Conservation (phyloP, 2,113 vertebrate genomes). For the Ammospiza caudacuta region DNA sequence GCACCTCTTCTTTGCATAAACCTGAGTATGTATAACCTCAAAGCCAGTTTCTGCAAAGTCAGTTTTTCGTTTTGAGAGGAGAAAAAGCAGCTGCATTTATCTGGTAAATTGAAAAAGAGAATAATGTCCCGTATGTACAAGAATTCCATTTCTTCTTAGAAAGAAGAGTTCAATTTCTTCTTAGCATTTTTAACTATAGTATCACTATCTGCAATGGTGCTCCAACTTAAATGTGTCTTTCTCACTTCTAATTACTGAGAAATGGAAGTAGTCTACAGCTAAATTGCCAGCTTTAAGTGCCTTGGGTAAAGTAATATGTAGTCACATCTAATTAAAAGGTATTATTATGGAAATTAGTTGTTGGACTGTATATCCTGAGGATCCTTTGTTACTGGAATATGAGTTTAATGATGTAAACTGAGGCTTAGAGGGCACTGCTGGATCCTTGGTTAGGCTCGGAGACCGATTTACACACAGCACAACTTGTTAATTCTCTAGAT, state of each 20-base stretch:
- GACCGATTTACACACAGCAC: background rate
- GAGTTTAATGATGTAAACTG: slow-evolving; percentile 45
- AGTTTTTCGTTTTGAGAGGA: background rate
- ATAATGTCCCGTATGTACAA: background rate
- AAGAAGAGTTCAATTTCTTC: background rate
- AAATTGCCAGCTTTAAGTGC: slow-evolving; percentile 6
- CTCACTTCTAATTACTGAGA: slow-evolving; percentile 29
- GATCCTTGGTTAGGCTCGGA: background rate
- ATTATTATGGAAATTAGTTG: slow-evolving; percentile 50
- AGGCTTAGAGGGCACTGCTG: slow-evolving; percentile 23
- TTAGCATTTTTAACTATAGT: background rate
- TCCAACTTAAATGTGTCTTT: slow-evolving; percentile 2
- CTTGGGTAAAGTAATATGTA: slow-evolving; percentile 30
- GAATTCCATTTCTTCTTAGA: background rate
- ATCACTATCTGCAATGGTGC: background rate
- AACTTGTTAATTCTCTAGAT: slow-evolving; percentile 50
- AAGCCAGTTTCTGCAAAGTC: background rate
- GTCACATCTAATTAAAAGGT: slow-evolving; percentile 60
- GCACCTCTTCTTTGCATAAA: background rate
- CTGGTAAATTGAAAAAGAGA: background rate
- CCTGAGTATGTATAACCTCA: background rate
- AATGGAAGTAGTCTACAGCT: slow-evolving; percentile 10
- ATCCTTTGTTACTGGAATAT: slow-evolving; percentile 33
- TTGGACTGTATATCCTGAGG: slow-evolving; percentile 40
- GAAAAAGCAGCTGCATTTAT: background rate